phyloP scores from a whole-genome alignment of 2,113 vertebrate species.

The Sapajus apella region DNA sequence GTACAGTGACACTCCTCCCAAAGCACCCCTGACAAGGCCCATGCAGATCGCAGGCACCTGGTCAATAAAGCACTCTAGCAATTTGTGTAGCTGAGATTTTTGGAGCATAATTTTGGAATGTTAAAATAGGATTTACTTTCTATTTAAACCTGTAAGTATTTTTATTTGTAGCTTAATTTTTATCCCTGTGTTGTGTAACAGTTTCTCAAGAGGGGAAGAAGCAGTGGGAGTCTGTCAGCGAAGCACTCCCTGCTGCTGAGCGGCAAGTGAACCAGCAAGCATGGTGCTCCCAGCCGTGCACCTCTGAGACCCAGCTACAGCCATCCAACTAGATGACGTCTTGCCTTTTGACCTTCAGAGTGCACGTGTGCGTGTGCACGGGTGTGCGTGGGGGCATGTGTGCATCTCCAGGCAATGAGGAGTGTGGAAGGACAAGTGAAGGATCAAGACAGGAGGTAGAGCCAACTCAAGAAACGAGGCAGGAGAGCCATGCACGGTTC shows the following conservation, averaged over 20 bases:
- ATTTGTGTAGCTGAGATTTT: neutral
- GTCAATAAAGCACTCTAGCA: neutral
- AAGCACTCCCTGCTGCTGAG: neutral
- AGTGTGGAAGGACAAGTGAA: neutral
- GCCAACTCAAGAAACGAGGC: neutral
- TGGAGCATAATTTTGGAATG: neutral
- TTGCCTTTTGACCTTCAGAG: neutral
- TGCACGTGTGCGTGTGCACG: accelerated
- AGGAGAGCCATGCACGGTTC: neutral
- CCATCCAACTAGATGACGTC: no score
- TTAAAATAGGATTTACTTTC: neutral
- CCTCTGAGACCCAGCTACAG: neutral
- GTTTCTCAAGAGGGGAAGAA: neutral
- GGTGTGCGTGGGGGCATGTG: no score
- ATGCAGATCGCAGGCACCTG: accelerated
- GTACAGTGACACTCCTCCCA: neutral
- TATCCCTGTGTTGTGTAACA: neutral
- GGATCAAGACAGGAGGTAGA: neutral
- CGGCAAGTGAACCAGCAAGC: neutral
- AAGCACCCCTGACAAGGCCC: neutral
- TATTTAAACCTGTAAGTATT: neutral
- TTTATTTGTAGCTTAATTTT: neutral
- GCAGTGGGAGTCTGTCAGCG: neutral
- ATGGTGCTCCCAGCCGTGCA: accelerated
- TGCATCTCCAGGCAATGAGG: neutral